phyloP scores from a whole-genome alignment of 2,113 vertebrate species.

The Nycticorax nycticorax region DNA sequence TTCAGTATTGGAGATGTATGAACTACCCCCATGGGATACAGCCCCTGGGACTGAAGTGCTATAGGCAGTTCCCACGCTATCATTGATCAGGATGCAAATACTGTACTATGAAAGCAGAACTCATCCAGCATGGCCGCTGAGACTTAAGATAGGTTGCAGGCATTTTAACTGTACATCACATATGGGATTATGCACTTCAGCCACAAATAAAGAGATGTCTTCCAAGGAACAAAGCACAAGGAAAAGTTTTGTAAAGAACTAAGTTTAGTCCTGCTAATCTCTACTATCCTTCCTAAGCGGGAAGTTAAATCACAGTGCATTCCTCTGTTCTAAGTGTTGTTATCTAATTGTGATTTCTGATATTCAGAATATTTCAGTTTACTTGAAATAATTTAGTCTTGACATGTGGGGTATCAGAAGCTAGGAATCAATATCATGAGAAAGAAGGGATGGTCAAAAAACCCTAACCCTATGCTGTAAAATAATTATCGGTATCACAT shows the following conservation, averaged over 20 bases:
- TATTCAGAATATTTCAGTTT: neutral
- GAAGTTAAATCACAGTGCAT: neutral
- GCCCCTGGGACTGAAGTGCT: neutral
- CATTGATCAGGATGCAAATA: neutral
- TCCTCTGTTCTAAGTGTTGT: neutral
- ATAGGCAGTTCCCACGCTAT: neutral
- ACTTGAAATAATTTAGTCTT: neutral
- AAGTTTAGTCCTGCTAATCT: neutral
- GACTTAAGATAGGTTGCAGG: neutral
- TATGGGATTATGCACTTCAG: neutral
- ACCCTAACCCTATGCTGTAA: neutral
- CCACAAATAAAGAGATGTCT: neutral
- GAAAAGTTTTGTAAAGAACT: neutral
- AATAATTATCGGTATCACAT: neutral
- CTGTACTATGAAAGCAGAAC: neutral
- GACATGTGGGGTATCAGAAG: neutral
- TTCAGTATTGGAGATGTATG: accelerated
- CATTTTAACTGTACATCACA: neutral
- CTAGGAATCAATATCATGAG: neutral
- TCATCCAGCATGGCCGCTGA: neutral
- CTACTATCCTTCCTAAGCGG: neutral
- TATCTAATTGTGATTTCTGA: neutral
- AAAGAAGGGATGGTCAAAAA: neutral
- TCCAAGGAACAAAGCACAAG: neutral
- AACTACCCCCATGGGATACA: neutral